Conservation (phyloP, 2,888 invertebrate species). For the Embidobia sp. region DNA sequence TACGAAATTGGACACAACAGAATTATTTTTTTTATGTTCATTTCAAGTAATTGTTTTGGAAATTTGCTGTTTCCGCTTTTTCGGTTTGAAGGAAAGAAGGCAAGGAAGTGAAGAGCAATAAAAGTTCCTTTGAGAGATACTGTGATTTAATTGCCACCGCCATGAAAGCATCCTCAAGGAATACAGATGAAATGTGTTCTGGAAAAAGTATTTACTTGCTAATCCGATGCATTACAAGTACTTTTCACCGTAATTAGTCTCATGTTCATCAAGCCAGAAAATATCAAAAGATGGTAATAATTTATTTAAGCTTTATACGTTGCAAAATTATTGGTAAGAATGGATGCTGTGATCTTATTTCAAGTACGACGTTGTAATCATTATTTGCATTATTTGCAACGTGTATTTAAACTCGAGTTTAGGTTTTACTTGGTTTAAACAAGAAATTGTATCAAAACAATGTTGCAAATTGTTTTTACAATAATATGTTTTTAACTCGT, state of each 20-base stretch:
- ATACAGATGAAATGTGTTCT: constrained; percentile 63
- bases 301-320: constrained; percentile 1
- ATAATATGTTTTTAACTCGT: too few relatives aligned
- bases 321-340: constrained; percentile 2
- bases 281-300: constrained; percentile 17
- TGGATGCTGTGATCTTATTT: neutral
- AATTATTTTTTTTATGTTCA: constrained; percentile 36
- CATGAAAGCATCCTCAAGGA: constrained; percentile 63
- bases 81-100: constrained; percentile 51
- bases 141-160: constrained; percentile 65
- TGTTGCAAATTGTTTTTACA: too few relatives aligned
- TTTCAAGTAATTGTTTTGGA: constrained; percentile 61
- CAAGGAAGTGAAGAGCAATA: constrained; percentile 62
- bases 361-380: neutral
- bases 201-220: constrained; percentile 59
- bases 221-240: constrained; percentile 59
- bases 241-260: constrained; percentile 46
- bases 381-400: too few relatives aligned
- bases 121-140: constrained; percentile 64
- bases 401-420: too few relatives aligned
- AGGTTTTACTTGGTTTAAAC: too few relatives aligned
- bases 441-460: too few relatives aligned
- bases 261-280: constrained; percentile 31
- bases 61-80: constrained; percentile 60
- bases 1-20: constrained; percentile 23